Evolutionary conservation across 2,113 vertebrate genomes (phyloP).

Genomic region (Haplochromis vanheusdeni): DNA sequence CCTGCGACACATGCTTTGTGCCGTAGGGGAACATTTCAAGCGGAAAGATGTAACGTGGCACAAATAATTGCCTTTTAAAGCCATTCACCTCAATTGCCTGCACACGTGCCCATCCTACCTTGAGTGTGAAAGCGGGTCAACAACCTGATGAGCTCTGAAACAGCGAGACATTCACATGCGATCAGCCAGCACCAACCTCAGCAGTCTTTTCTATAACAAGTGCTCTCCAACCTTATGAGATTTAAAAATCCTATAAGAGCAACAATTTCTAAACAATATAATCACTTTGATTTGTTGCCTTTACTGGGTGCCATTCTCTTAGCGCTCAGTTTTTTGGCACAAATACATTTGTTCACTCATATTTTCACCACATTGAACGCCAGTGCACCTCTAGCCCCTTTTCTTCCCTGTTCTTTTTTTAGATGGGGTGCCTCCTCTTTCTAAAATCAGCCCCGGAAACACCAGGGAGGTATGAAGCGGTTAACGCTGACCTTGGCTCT

Average conservation of each 20-base stretch:
- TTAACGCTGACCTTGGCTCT: conserved; percentile 14
- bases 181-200: background rate
- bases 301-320: background rate
- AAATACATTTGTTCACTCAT: background rate
- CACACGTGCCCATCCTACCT: background rate
- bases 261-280: background rate
- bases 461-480: conserved; percentile 12
- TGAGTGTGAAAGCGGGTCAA: background rate
- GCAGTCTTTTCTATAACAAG: background rate
- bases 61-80: conserved; percentile 2
- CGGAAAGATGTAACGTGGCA: background rate
- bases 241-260: background rate
- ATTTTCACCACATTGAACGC: background rate
- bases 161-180: background rate
- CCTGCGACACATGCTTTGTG: background rate
- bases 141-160: background rate
- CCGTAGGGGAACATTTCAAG: background rate
- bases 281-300: background rate
- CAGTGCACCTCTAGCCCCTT: background rate
- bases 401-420: background rate
- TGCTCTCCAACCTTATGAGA: background rate
- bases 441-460: conserved; percentile 48
- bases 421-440: background rate
- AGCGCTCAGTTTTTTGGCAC: background rate
- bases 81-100: background rate